Evolutionary conservation across 2,888 invertebrate genomes (phyloP), one percentile per base, ranked within the genome.

Genomic region (Drosophila recens): DNA sequence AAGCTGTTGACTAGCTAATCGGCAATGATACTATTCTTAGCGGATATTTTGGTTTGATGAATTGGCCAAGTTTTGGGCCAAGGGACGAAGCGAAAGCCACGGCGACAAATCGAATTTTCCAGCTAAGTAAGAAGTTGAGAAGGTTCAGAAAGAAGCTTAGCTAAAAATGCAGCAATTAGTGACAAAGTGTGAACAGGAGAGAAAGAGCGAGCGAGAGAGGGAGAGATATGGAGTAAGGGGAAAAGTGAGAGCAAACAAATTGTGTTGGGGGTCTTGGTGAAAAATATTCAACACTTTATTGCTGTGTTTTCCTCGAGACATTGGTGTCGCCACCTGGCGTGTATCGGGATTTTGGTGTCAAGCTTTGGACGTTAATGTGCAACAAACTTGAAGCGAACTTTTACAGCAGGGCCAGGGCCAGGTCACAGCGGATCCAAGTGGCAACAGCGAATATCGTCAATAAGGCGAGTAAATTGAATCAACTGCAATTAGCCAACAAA

Each of bases 401-500:
- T 57, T 42, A 10, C 34, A 33, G 38, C 45, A 20, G 30, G 8
- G 8, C 30, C 30, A 30, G 17, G 6, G 20, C 1, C 4, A n/a
- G 48, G 4, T 33, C 43, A 10, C 6, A 42, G 45, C 30, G 15
- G 40, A 65, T 30, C 45, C 53, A 58, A 72, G 57, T 57, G 65
- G 23, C 59, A 68, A 59, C 51, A n/a, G 48, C 62, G 65, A 75
- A 59, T 61, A 70, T 67, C 36, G 67, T 48, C 64, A 74, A 78
- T 71, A 67, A 56, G 61, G 57, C 63, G 43, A 34, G 40, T 38
- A 77, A 81, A 74, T 78, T 59, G 63, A 78, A 79, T 78, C 58
- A 71, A 74, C 74, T 79, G 73, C 70, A 73, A 80, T 70, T 80
- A 72, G 66, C 34, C 59, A 75, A 63, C 33, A 20, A 10, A 56